phyloP scores from a whole-genome alignment of 2,113 vertebrate genomes.

The Smithornis capensis region DNA sequence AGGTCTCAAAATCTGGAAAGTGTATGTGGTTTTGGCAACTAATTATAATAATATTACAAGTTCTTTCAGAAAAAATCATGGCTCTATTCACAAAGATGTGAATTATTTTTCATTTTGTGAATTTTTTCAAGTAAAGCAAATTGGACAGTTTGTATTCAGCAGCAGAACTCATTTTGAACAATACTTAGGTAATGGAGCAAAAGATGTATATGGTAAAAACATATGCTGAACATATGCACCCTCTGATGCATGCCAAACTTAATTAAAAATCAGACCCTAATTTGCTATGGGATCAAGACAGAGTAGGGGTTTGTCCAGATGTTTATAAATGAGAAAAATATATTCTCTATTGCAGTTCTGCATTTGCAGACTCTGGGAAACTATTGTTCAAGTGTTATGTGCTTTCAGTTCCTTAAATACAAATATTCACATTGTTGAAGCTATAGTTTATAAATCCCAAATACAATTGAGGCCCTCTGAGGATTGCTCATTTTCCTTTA shows the following conservation, averaged over 20 bases:
- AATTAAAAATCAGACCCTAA: constrained; percentile 61
- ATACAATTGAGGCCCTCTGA: background rate
- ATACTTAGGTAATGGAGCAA: constrained; percentile 42
- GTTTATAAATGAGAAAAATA: constrained; percentile 43
- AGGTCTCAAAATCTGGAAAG: background rate
- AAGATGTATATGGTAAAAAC: constrained; percentile 53
- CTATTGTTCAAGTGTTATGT: background rate
- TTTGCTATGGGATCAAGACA: constrained; percentile 49
- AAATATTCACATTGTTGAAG: background rate
- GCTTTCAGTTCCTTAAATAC: constrained; percentile 11
- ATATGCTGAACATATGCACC: constrained; percentile 66
- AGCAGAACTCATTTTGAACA: constrained; percentile 22
- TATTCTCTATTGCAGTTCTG: background rate
- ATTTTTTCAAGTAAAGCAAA: background rate
- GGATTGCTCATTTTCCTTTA: background rate
- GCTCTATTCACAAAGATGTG: background rate
- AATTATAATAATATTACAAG: background rate
- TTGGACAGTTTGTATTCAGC: background rate
- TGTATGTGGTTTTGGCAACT: background rate
- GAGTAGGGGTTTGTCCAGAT: constrained; percentile 7
- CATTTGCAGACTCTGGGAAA: constrained; percentile 7
- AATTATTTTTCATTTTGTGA: background rate
- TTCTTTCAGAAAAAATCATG: background rate
- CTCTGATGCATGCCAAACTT: constrained; percentile 45
- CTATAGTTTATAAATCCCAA: background rate